Evolutionary conservation across 2,113 vertebrate species (phyloP).

Genomic region (Myotis brandtii): DNA sequence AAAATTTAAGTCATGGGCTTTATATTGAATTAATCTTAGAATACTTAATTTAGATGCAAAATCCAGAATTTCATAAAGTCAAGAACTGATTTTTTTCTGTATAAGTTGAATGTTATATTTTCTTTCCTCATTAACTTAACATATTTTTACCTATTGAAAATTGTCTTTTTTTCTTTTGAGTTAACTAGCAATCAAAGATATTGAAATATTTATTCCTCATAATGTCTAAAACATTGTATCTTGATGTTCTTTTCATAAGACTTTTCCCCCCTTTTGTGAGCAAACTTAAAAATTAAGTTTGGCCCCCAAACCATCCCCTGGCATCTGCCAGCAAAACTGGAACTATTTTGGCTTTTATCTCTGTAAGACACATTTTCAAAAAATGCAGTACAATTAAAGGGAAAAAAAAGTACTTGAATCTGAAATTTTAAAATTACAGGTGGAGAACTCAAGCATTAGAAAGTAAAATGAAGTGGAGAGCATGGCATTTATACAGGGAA

Average conservation of each 20-base stretch:
- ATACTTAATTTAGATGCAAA: constrained; percentile 17
- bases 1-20: constrained; percentile 31
- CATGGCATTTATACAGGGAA: not conserved
- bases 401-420: not conserved
- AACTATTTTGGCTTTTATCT: constrained; percentile 31
- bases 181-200: not conserved
- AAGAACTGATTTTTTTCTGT: constrained; percentile 17
- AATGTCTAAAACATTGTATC: not conserved
- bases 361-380: constrained; percentile 26
- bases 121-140: not conserved
- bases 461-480: not conserved
- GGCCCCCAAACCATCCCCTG: not conserved
- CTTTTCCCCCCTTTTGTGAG: not conserved
- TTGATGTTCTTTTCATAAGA: constrained; percentile 12
- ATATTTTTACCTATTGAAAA: constrained; percentile 24
- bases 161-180: constrained; percentile 22
- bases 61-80: constrained; percentile 16
- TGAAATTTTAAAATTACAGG: not conserved
- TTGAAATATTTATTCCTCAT: not conserved
- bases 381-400: not conserved
- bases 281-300: not conserved
- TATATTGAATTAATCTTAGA: not conserved
- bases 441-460: not conserved
- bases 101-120: not conserved
- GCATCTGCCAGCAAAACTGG: not conserved